Conservation (phyloP, 2,888 invertebrate species). For the Orthonevra nobilis region DNA sequence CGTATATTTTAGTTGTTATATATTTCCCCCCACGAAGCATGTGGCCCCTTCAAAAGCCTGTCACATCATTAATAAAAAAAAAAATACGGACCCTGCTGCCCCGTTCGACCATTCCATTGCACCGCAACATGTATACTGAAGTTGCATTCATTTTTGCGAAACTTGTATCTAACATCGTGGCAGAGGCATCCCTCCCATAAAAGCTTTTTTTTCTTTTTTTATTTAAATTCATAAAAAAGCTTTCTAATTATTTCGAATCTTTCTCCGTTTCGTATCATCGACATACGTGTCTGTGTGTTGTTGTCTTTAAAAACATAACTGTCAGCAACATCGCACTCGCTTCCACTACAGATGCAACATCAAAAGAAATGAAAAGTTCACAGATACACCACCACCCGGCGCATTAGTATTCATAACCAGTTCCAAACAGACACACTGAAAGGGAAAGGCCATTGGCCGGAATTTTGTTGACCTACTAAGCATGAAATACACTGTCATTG, state of each 20-base stretch:
- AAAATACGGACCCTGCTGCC: too few species aligned
- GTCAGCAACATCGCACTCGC: conserved; percentile 13
- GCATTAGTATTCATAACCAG: conserved; percentile 57
- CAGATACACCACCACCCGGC: conserved; percentile 15
- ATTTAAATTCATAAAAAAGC: too few species aligned
- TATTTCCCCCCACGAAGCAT: too few species aligned
- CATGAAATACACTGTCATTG: conserved; percentile 78
- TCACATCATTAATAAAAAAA: too few species aligned
- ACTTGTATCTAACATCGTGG: too few species aligned
- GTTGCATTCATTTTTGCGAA: neutral
- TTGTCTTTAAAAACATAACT: too few species aligned
- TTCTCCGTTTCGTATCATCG: neutral
- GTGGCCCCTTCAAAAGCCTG: too few species aligned
- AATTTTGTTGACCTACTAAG: conserved; percentile 81
- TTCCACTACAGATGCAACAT: conserved; percentile 25
- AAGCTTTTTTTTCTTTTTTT: too few species aligned
- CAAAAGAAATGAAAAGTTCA: conserved; percentile 66
- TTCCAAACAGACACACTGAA: conserved; percentile 77
- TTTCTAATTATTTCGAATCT: neutral
- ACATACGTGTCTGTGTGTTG: neutral
- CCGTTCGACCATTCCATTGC: neutral
- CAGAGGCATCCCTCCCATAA: too few species aligned
- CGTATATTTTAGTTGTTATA: too few species aligned
- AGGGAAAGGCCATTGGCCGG: conserved; percentile 81
- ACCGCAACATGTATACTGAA: conserved; percentile 1